phyloP scores from a whole-genome alignment of 2,888 invertebrate species.

The Pemphredon lugubris region DNA sequence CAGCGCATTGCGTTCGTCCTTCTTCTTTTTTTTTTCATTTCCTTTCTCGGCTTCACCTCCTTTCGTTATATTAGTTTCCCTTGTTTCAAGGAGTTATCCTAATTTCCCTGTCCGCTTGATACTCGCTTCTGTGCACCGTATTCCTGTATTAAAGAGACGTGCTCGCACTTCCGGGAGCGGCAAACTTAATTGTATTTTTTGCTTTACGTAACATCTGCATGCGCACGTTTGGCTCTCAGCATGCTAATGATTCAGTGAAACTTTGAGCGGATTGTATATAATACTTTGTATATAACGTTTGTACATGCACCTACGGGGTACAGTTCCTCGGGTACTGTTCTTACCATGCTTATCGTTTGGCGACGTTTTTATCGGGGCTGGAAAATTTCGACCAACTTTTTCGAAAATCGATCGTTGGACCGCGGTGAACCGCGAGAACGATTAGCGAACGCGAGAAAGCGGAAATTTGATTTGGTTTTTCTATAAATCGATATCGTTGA shows the following conservation, averaged over 20 bases:
- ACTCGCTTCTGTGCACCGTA: slow-evolving; percentile 12
- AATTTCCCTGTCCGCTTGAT: slow-evolving; percentile 26
- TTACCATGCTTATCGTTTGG: no score
- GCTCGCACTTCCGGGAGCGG: slow-evolving; percentile 18
- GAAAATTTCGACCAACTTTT: no score
- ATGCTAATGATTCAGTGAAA: slow-evolving; percentile 28
- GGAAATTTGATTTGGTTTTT: no score
- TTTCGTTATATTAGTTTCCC: slow-evolving; percentile 6
- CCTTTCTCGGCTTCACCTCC: neutral
- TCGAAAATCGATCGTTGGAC: no score
- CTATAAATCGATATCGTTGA: no score
- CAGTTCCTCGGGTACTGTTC: no score
- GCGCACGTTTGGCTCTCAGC: slow-evolving; percentile 11
- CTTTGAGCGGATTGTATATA: slow-evolving; percentile 8
- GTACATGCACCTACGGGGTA: no score
- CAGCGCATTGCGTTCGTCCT: slow-evolving; percentile 28
- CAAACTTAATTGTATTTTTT: slow-evolving; percentile 23
- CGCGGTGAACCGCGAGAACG: no score
- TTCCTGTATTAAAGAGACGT: slow-evolving; percentile 12
- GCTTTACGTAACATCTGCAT: slow-evolving; percentile 22
- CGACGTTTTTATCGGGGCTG: no score
- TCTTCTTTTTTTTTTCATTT: neutral
- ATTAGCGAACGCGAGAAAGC: no score
- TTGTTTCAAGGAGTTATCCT: slow-evolving; percentile 23
- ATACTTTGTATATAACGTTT: neutral